Percentiles rank a stretch among this genome's conserved stretches.
Evolutionary conservation across 2,113 vertebrate species (phyloP).

Genomic region (Passer domesticus): DNA sequence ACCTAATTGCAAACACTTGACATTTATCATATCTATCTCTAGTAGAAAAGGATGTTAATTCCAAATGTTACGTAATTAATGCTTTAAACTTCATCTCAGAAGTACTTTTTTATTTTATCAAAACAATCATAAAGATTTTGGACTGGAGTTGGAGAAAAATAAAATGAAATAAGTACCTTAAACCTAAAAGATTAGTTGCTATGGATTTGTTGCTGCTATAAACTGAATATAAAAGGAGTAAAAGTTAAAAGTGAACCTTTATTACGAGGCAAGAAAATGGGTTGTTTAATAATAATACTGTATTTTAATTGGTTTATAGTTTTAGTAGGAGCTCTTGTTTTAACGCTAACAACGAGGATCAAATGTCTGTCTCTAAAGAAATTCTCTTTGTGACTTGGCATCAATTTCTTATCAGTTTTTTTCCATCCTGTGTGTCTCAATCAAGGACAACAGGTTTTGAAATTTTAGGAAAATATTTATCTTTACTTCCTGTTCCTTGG

Average conservation of each 20-base stretch:
- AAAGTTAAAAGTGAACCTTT: conserved; percentile 2
- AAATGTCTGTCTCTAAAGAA: background rate
- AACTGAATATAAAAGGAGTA: background rate
- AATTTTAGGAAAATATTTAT: conserved; percentile 26
- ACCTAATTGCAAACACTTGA: conserved; percentile 40
- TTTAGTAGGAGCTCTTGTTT: conserved; percentile 27
- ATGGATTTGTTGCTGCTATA: background rate
- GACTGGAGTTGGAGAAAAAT: background rate
- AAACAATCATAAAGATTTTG: background rate
- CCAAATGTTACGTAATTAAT: background rate
- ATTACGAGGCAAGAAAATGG: background rate
- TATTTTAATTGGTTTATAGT: background rate
- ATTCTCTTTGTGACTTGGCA: background rate
- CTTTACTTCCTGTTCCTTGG: background rate
- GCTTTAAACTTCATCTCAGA: background rate
- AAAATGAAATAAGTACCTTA: background rate
- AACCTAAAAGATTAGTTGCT: background rate
- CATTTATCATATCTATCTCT: conserved; percentile 27
- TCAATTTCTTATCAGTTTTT: background rate
- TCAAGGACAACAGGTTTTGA: conserved; percentile 37
- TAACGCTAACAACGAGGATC: background rate
- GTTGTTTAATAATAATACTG: background rate
- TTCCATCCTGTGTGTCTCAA: background rate
- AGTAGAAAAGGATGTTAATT: background rate
- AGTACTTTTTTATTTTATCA: background rate